phyloP scores from a whole-genome alignment of 2,888 invertebrate species.

The Fabriciana adippe region DNA sequence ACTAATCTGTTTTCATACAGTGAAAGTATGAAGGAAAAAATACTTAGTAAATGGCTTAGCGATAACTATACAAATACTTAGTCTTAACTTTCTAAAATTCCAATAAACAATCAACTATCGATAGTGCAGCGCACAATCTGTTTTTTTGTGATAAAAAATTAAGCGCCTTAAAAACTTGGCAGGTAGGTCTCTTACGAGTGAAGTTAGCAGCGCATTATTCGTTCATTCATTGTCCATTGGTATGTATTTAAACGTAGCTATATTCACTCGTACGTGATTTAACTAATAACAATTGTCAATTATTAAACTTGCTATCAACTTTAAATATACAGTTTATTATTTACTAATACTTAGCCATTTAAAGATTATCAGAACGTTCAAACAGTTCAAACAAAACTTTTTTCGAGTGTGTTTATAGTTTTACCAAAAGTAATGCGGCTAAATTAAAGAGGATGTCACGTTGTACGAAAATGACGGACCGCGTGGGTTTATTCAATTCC shows the following conservation, averaged over 20 bases:
- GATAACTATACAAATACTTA: constrained; percentile 1
- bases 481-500: constrained; percentile 63
- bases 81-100: constrained; percentile 26
- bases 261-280: constrained; percentile 25
- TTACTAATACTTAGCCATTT: neutral
- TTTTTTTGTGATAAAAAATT: constrained; percentile 30
- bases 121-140: constrained; percentile 26
- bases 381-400: constrained; percentile 56
- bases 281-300: no score
- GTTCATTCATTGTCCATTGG: constrained; percentile 31
- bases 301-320: no score
- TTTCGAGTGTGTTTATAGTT: constrained; percentile 66
- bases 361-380: constrained; percentile 43
- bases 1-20: neutral
- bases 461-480: constrained; percentile 50
- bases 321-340: neutral
- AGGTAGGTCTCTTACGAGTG: constrained; percentile 42
- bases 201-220: constrained; percentile 52
- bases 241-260: constrained; percentile 25
- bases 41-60: no score
- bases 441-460: constrained; percentile 64
- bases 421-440: constrained; percentile 57
- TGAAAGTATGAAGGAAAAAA: constrained; percentile 8
- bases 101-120: constrained; percentile 19
- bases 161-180: constrained; percentile 28